A percentile compares a stretch with the other conserved stretches of the same genome.
Conservation (phyloP, 2,888 invertebrate species). For the Campaea margaritaria region DNA sequence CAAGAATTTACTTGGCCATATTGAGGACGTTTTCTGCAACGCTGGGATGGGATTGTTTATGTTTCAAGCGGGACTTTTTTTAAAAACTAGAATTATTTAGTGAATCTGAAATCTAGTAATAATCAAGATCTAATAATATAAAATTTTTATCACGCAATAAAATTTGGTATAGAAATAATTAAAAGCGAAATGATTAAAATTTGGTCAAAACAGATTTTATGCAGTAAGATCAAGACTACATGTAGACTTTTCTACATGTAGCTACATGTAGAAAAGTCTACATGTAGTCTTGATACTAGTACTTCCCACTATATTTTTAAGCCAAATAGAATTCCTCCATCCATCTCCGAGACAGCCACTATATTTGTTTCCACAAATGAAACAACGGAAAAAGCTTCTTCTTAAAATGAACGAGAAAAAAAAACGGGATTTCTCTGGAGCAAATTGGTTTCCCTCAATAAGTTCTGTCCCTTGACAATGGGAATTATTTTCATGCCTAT, state of each 20-base stretch:
- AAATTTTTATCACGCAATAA: too few species aligned
- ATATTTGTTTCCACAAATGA: slow-evolving; percentile 40
- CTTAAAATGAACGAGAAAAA: slow-evolving; percentile 49
- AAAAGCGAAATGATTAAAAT: too few species aligned
- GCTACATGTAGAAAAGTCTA: too few species aligned
- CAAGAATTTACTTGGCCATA: slow-evolving; percentile 53
- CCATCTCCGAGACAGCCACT: slow-evolving; percentile 32
- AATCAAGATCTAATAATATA: too few species aligned
- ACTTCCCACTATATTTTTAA: slow-evolving; percentile 19
- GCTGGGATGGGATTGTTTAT: slow-evolving; percentile 17
- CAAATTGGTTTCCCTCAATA: slow-evolving; percentile 75
- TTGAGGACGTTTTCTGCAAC: slow-evolving; percentile 30
- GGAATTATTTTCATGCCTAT: slow-evolving; percentile 73
- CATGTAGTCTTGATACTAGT: too few species aligned
- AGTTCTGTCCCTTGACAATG: slow-evolving; percentile 73
- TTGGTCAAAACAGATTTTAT: background rate
- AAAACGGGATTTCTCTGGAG: slow-evolving; percentile 60
- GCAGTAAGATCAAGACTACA: background rate
- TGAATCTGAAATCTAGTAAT: too few species aligned
- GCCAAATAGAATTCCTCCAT: slow-evolving; percentile 33
- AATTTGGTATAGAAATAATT: too few species aligned
- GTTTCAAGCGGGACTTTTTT: background rate
- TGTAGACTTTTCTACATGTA: background rate
- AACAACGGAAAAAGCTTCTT: slow-evolving; percentile 32
- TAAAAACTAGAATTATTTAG: background rate